Evolutionary conservation across 2,113 vertebrate species (phyloP).

Genomic region (Eulemur rufifrons): DNA sequence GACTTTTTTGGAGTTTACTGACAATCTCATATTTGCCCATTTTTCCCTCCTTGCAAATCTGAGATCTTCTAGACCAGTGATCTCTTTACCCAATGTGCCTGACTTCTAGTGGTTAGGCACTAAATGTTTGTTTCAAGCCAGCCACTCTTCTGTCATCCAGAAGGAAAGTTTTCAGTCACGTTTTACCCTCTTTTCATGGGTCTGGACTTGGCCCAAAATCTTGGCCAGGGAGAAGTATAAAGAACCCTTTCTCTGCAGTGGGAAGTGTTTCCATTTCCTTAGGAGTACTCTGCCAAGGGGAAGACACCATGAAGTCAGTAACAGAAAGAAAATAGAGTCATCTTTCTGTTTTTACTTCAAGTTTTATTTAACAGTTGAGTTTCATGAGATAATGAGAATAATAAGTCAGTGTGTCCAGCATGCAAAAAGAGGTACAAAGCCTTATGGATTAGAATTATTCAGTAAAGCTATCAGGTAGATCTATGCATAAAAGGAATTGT

Average conservation of each 20-base stretch:
- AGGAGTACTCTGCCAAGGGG: neutral
- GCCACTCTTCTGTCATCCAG: neutral
- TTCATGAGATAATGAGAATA: slow-evolving; percentile 59
- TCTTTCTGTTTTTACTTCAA: slow-evolving; percentile 19
- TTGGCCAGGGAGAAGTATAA: neutral
- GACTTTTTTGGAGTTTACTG: neutral
- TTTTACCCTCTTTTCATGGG: neutral
- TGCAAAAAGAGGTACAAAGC: neutral
- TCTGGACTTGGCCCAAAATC: neutral
- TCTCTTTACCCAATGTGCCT: neutral
- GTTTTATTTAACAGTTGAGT: slow-evolving; percentile 47
- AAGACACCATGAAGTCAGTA: neutral
- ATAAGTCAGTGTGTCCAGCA: slow-evolving; percentile 31
- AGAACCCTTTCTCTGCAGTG: neutral
- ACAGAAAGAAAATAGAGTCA: neutral
- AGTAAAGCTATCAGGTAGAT: slow-evolving; percentile 37
- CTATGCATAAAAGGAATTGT: slow-evolving; percentile 37
- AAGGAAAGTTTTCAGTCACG: neutral
- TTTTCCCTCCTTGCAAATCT: neutral
- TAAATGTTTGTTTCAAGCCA: neutral
- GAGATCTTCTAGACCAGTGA: neutral
- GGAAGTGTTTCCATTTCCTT: neutral
- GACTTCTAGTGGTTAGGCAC: neutral
- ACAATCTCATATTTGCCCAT: neutral
- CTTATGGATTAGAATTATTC: neutral